Evolutionary conservation across 1,140 invertebrate species (phyloP).

Genomic region (Drosophila sp.): DNA sequence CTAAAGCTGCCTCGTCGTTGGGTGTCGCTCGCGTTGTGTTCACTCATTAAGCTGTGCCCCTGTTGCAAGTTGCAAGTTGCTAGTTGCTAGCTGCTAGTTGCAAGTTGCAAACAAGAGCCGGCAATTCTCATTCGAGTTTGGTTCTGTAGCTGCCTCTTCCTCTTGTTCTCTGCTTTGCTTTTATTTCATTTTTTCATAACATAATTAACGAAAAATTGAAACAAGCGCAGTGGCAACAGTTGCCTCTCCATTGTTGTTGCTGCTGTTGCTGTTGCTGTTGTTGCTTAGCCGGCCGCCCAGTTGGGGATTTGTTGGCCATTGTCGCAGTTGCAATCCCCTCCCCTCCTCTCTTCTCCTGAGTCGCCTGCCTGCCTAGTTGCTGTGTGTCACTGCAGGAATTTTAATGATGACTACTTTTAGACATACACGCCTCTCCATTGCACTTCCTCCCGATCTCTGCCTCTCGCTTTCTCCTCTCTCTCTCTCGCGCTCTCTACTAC

Average conservation of each 20-base stretch:
- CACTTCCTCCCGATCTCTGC: background rate
- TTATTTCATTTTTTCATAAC: slow-evolving; percentile 66
- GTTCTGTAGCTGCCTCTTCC: background rate
- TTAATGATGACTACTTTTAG: slow-evolving; percentile 82
- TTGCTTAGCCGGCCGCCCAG: slow-evolving; percentile 61
- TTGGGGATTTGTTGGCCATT: slow-evolving; percentile 68
- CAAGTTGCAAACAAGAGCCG: slow-evolving; percentile 22
- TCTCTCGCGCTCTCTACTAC: too few species aligned
- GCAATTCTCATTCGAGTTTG: slow-evolving; percentile 3
- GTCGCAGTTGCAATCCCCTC: slow-evolving; percentile 32
- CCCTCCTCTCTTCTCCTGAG: background rate
- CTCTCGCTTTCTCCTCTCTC: too few species aligned
- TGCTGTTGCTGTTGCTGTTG: slow-evolving; percentile 28
- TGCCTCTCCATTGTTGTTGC: slow-evolving; percentile 34
- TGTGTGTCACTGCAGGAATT: slow-evolving; percentile 78
- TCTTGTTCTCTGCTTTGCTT: slow-evolving; percentile 16
- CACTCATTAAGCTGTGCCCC: slow-evolving; percentile 66
- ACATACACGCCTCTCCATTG: slow-evolving; percentile 80
- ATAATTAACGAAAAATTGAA: slow-evolving; percentile 81
- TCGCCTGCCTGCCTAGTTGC: slow-evolving; percentile 19
- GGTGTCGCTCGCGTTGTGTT: slow-evolving; percentile 33
- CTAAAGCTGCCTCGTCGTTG: slow-evolving; percentile 37
- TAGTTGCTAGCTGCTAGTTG: slow-evolving; percentile 34
- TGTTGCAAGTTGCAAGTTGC: slow-evolving; percentile 52
- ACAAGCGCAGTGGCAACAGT: slow-evolving; percentile 52